Base-by-base conservation (phyloP, 2,797 vertebrate species). In the Rhynchonycteris naso region DNA sequence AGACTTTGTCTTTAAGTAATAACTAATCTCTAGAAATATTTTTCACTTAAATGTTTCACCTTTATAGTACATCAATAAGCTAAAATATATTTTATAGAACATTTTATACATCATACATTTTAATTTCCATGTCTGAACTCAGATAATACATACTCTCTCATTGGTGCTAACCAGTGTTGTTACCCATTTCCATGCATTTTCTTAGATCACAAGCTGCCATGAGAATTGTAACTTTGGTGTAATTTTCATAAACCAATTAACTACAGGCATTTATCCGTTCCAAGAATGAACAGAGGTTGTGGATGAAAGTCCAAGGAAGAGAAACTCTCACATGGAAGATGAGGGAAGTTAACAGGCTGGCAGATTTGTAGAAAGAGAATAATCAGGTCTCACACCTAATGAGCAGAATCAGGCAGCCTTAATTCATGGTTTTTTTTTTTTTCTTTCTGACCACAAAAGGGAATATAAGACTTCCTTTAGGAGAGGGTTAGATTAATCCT, bases 171-270 rank as follows among this genome's bases (percentile, higher is more conserved):
- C n/a, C n/a, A n/a, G n/a, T n/a, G 56, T 19, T 43, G 75, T 68
- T 16, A 81, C 0, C 74, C 0, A 0, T 76, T 95, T 95, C 74
- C 30, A 38, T 38, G 50, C 1, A 0, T 86, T 69, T 94, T 93
- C 43, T 38, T 80, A 18, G 76, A 0, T 0, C 63, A 82, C 96
- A 81, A 81, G 79, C 86, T 92, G 78, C n/a, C 7, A 0, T n/a
- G 89, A 96, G 22, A 88, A 87, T n/a, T 96, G 66, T 58, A n/a
- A 52, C 15, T 91, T 66, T 38, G 78, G 90, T 71, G 71, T 28
- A 72, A 14, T 76, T 95, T 94, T 84, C 96, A 95, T 96, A 97
- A 97, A 94, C 93, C 92, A 96, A 90, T 97, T 96, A 93, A 92
- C 92, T 66, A 6, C 7, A 19, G 85, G 3, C 71, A 33, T 79